Evolutionary conservation across 2,888 invertebrate species (phyloP).

Genomic region (Maniola hyperantus): DNA sequence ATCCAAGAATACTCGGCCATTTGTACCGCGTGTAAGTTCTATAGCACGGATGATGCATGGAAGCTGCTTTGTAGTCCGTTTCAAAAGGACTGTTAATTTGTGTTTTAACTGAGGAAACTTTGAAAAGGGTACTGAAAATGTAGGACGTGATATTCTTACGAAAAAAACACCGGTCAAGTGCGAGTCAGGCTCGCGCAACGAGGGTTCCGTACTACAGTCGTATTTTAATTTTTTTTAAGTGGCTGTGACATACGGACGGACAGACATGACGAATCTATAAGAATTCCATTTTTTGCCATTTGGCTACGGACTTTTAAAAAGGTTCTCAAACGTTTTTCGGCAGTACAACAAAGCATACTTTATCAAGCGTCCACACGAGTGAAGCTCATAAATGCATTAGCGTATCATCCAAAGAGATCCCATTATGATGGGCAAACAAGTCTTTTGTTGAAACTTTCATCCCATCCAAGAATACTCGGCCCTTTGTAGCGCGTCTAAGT

Average conservation of each 20-base stretch:
- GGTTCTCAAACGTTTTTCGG: not conserved
- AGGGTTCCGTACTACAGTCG: too few relatives aligned
- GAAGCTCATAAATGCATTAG: slow-evolving; percentile 28
- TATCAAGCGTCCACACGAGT: slow-evolving; percentile 15
- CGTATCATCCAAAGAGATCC: slow-evolving; percentile 36
- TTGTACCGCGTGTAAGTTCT: slow-evolving; percentile 31
- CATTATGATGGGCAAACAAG: slow-evolving; percentile 41
- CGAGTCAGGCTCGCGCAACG: too few relatives aligned
- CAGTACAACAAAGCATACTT: not conserved
- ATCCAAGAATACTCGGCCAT: slow-evolving; percentile 29
- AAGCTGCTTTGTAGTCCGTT: slow-evolving; percentile 24
- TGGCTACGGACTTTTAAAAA: too few relatives aligned
- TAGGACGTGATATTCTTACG: not conserved
- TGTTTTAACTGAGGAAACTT: slow-evolving; percentile 4
- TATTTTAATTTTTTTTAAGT: too few relatives aligned
- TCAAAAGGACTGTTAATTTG: slow-evolving; percentile 25
- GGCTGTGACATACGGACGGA: too few relatives aligned
- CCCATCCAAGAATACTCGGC: slow-evolving; percentile 29
- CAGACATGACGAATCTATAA: too few relatives aligned
- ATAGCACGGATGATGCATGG: slow-evolving; percentile 38
- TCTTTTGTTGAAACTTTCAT: slow-evolving; percentile 39
- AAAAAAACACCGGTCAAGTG: too few relatives aligned
- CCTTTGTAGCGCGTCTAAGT: slow-evolving; percentile 31
- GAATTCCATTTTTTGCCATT: too few relatives aligned
- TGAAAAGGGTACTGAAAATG: not conserved